Base-by-base conservation (phyloP, 2,113 vertebrate species). In the Thermophis baileyi region DNA sequence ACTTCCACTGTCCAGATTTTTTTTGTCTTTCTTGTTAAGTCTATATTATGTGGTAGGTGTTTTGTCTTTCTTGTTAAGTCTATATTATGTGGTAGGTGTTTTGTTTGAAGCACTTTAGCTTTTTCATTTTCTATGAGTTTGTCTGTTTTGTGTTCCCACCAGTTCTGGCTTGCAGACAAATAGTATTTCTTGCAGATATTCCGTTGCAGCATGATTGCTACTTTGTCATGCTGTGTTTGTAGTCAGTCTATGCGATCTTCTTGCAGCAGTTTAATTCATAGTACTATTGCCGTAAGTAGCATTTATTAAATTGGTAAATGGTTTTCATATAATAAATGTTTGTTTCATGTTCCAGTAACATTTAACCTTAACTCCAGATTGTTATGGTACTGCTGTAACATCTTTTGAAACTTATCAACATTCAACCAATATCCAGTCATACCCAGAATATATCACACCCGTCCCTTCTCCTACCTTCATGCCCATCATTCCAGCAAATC, bases 401-500 rank as follows among this genome's bases (percentile, higher is more conserved):
- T 22, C 27, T 27, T 44, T 49, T 44, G 35, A 40, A 40, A 81
- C 7, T 40, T 81, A 81, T 22, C 40, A 87, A 49, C 11, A 50
- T 87, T 4, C 25, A 87, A 6, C 3, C 25, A 87, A 47, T 47
- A 87, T 81, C 47, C 47, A 50, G 47, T 93, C 12, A 35, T 2
- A 25, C 69, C 91, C 24, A 94, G 16, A 89, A 85, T 4, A 94
- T 40, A 44, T 44, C 3, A 22, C 1, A 1, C 7, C 35, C 85
- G 25, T 0, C 44, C 44, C 3, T 91, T 88, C 30, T 94, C 97
- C 98, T 96, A 99, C 99, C 98, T 99, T 99, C 99, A 99, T 99
- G 90, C 99, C 99, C 95, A 99, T 98, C 94, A 99, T 97, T 0
- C 99, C 99, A 95, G 99, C 98, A 87, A 99, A 98, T 85, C 99